These are phyloP conservation scores for Eulacestoma nigropectus DNA, from an alignment of 2,113 vertebrate species.

Conservation along the genomic window DNA sequence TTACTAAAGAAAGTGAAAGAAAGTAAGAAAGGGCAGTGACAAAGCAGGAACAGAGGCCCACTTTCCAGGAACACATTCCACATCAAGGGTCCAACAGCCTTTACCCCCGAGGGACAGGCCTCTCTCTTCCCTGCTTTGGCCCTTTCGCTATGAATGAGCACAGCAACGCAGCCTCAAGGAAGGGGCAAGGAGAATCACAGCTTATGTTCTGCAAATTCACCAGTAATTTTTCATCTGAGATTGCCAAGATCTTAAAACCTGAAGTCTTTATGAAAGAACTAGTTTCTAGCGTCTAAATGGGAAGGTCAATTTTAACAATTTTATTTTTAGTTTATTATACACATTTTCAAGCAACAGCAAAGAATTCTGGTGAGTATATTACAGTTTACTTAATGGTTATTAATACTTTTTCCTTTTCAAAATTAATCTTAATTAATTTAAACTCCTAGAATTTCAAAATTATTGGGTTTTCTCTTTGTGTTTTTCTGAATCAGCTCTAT, in stretches of 20 bases:
- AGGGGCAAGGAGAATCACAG: background rate
- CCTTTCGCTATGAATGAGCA: background rate
- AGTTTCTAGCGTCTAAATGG: background rate
- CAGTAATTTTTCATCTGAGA: background rate
- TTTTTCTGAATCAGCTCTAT: background rate
- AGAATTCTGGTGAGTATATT: background rate
- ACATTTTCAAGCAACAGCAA: background rate
- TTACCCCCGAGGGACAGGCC: background rate
- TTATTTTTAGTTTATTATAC: background rate
- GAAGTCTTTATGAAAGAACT: background rate
- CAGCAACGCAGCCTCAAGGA: background rate
- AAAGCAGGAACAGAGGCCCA: background rate
- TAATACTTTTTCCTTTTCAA: background rate
- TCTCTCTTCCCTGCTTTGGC: background rate
- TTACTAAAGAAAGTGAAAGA: background rate
- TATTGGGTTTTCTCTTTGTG: background rate
- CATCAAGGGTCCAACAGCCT: background rate
- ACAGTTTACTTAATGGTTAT: background rate
- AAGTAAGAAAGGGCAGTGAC: background rate
- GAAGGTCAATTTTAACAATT: background rate
- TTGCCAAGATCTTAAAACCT: background rate
- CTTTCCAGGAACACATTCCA: background rate
- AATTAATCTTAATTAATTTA: background rate
- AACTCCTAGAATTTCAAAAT: background rate
- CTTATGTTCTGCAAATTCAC: background rate